Evolutionary conservation across 2,797 vertebrate species (phyloP), one percentile per base, ranked within the genome.

Genomic region (Geotrypetes seraphini): DNA sequence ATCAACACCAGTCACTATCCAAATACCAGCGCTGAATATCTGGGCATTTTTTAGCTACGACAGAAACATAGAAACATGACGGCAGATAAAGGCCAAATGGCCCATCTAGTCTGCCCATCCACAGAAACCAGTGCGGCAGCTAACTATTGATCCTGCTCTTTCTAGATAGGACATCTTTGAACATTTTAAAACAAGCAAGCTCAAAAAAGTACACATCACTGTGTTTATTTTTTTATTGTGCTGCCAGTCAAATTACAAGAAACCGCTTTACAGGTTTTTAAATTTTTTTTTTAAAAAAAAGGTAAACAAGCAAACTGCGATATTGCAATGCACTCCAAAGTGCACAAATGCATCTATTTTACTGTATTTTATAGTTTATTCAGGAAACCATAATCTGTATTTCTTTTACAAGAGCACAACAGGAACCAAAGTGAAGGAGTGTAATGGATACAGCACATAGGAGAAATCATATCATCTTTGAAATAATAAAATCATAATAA

Each of bases 371-470:
- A 72, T 76, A 79, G 57, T 50, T 66, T 47, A 69, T 74, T 83
- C 82, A 79, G 78, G 79, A 87, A 86, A 86, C 84, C 70, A 74
- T 74, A n/a, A 83, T 82, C 66, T 78, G 73, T 75, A 75, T 81
- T 83, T 78, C 66, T 86, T 80, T 83, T 79, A 88, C 80, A 91
- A 83, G 74, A 87, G 83, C 84, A 88, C 81, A 81, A 81, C 75
- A 81, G 71, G 72, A 84, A 85, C 75, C 78, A 78, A 81, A 83
- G 77, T 79, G 87, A 78, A 86, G 84, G 75, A 79, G 73, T 82
- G 80, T 73, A 80, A 85, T 78, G 83, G 78, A 84, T 81, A 91
- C 83, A 89, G 86, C 84, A 82, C 82, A 79, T 73, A 84, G 71
- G 72, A 82, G 79, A 79, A 78, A 79, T 80, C 71, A 73, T 79